Conservation (phyloP, 2,888 invertebrate genomes). For the Scrobipalpa costella region DNA sequence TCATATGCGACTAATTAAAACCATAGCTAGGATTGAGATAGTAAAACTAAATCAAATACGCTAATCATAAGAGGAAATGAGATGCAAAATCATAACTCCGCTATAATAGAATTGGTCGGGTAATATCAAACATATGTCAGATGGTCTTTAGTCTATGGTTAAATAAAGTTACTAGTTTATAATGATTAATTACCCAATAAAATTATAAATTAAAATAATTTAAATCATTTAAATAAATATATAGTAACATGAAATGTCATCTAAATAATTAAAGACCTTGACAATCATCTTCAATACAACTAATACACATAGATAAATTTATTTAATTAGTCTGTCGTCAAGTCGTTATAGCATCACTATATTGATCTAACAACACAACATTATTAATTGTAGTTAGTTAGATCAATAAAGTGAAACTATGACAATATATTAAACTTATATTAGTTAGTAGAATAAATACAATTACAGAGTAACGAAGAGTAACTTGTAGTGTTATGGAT, state of each 20-base stretch:
- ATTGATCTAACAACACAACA: no score
- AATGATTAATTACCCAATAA: background rate
- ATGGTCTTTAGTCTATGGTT: slow-evolving; percentile 1
- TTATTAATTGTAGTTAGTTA: background rate
- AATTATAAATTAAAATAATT: background rate
- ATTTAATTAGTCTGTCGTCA: no score
- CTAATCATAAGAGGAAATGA: background rate
- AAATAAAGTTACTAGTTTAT: background rate
- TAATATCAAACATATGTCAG: background rate
- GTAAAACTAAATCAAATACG: background rate
- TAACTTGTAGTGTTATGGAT: no score
- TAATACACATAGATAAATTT: no score
- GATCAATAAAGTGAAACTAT: background rate
- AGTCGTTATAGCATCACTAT: no score
- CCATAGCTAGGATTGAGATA: background rate
- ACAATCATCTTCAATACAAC: no score
- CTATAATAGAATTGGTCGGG: background rate
- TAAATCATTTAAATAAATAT: no score
- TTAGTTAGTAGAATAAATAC: no score
- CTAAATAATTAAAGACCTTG: no score
- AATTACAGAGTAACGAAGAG: no score
- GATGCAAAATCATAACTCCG: background rate
- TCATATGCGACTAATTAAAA: background rate
- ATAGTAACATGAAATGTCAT: no score
- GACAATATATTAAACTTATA: background rate